Conservation (phyloP, 2,888 invertebrate species). For the Microplitis deprimator region DNA sequence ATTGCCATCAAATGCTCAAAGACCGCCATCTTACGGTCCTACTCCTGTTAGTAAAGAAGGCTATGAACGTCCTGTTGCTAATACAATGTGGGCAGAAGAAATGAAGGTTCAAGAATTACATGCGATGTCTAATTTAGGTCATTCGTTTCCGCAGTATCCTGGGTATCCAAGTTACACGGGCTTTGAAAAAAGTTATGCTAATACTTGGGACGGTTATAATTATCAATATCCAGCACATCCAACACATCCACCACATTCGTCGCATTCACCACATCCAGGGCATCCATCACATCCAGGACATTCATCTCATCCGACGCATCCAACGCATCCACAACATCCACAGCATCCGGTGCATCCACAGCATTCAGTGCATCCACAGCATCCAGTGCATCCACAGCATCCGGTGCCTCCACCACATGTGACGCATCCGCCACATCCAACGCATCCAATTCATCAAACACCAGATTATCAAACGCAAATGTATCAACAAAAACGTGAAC, state of each 20-base stretch:
- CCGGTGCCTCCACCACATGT: not conserved
- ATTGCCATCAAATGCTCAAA: slow-evolving; percentile 51
- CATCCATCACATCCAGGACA: not conserved
- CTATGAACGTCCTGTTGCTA: slow-evolving; percentile 56
- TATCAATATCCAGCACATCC: slow-evolving; percentile 65
- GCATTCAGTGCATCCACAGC: slow-evolving; percentile 70
- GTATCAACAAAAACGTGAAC: slow-evolving; percentile 72
- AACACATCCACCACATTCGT: not conserved
- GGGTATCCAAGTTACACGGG: slow-evolving; percentile 75
- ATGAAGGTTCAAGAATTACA: slow-evolving; percentile 67
- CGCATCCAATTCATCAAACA: slow-evolving; percentile 70
- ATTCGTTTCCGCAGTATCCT: slow-evolving; percentile 60
- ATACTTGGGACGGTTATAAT: slow-evolving; percentile 72
- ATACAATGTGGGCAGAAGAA: slow-evolving; percentile 64
- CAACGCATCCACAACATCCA: too few relatives aligned
- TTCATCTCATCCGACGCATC: not conserved
- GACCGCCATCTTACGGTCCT: slow-evolving; percentile 40
- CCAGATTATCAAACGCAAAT: slow-evolving; percentile 74
- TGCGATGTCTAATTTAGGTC: slow-evolving; percentile 59
- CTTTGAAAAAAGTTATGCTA: slow-evolving; percentile 72
- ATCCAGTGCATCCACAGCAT: slow-evolving; percentile 68
- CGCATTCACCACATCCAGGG: too few relatives aligned
- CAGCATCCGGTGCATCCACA: slow-evolving; percentile 46
- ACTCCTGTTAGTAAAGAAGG: slow-evolving; percentile 50
- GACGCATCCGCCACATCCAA: slow-evolving; percentile 20